Evolutionary conservation across 1,140 invertebrate genomes (phyloP), one percentile per base, ranked within the genome.

Genomic region (Colletes gigas): DNA sequence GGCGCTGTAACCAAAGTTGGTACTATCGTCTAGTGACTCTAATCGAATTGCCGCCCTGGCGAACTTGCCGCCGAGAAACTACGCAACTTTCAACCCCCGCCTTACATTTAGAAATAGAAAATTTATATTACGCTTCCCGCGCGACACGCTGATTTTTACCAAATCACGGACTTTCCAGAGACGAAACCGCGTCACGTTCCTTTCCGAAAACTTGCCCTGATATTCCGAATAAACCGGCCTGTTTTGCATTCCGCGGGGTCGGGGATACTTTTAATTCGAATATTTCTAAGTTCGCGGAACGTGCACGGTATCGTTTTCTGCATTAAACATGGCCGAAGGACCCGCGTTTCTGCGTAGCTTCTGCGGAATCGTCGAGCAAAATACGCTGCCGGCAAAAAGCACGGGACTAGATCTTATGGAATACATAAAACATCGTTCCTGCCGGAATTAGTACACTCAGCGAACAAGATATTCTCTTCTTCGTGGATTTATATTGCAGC

Each of bases 1-100:
- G 60, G 60, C 60, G 62, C 30, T 78, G 77, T 78, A 72, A 78
- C 77, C 77, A 65, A 78, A 78, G 77, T 78, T 78, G 69, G 68
- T 3, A 17, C 54, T 65, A 71, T 54, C 39, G 47, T 50, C 59
- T n/a, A 44, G 69, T 50, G 77, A 78, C 69, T 72, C 77, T 78
- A 78, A 78, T 78, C 77, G 69, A 78, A 78, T 78, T 72, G 77
- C 52, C 77, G 62, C 50, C 57, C 14, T 52, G 39, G 68, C 54
- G 41, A 78, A 72, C 39, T 73, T 47, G 39, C 19, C 21, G 30
- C 14, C 19, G 19, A 72, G 19, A 72, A 12, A 55, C 68, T 72
- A 47, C 39, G 59, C 69, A 78, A 78, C 69, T 78, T 78, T 72
- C 59, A 10, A 50, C 50, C 59, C 1, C 10, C 7, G 59, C 10